Evolutionary conservation across 2,797 vertebrate genomes (phyloP).

Genomic region (Taeniopygia guttata): DNA sequence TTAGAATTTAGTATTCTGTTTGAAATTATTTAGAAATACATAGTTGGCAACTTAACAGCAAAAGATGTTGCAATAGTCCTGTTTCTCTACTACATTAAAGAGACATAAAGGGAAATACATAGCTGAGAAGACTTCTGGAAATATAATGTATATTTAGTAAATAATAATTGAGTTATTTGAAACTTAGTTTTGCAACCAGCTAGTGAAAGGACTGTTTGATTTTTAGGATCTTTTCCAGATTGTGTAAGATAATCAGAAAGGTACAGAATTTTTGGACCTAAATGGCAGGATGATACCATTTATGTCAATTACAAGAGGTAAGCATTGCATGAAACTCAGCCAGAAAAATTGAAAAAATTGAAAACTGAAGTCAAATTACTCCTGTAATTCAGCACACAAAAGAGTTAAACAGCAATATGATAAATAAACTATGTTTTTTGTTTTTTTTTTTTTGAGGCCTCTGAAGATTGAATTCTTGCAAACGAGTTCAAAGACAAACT

Average conservation of each 20-base stretch:
- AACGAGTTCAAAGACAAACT: background rate
- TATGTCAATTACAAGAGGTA: background rate
- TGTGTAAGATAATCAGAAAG: background rate
- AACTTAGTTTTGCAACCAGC: background rate
- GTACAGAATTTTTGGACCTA: rapidly evolving
- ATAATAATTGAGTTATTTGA: background rate
- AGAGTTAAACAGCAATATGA: conserved; percentile 16
- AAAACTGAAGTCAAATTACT: background rate
- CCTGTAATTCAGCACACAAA: background rate
- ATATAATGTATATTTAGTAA: background rate
- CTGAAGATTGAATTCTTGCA: conserved; percentile 15
- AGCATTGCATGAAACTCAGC: background rate
- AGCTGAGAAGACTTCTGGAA: background rate
- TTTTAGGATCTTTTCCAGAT: background rate
- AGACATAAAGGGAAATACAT: background rate
- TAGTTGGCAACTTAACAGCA: background rate
- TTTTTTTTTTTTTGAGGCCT: background rate
- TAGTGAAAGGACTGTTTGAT: background rate
- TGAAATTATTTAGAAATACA: background rate
- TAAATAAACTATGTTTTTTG: background rate
- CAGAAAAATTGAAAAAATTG: background rate
- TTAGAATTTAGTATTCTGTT: background rate
- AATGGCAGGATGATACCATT: background rate
- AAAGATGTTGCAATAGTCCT: background rate
- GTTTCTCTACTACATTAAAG: background rate